These are phyloP conservation scores for Wasmannia auropunctata DNA, from an alignment of 1,140 invertebrate species.

Conservation along the genomic window DNA sequence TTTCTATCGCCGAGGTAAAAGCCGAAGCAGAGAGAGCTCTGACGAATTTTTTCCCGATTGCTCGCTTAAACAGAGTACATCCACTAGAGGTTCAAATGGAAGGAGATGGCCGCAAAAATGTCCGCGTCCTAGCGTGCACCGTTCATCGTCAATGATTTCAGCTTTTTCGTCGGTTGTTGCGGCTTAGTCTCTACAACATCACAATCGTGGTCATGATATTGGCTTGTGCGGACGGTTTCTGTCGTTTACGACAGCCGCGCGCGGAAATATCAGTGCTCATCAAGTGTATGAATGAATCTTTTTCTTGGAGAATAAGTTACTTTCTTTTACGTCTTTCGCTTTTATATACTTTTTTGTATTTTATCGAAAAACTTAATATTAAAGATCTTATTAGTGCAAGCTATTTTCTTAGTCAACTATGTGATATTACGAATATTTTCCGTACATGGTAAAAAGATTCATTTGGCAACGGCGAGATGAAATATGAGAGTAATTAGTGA, in stretches of 20 bases:
- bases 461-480: conserved; percentile 23
- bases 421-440: conserved; percentile 23
- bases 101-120: conserved; percentile 38
- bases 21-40: conserved; percentile 11
- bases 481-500: conserved; percentile 53
- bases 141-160: conserved; percentile 9
- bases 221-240: neutral
- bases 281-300: neutral
- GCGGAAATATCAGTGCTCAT: neutral
- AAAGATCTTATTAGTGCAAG: neutral
- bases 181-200: neutral
- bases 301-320: neutral
- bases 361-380: neutral
- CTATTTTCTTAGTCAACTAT: neutral
- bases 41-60: conserved; percentile 28
- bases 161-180: conserved; percentile 10
- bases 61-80: conserved; percentile 13
- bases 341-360: neutral
- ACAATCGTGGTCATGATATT: conserved; percentile 8
- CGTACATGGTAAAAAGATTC: conserved; percentile 9
- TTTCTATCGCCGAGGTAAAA: conserved; percentile 35
- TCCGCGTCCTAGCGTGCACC: neutral
- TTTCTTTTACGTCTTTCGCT: neutral
- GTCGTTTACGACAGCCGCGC: neutral
- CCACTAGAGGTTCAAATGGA: conserved; percentile 14